Evolutionary conservation across 2,797 vertebrate species (phyloP), one percentile per base, ranked within the genome.

Genomic region (Eospalax fontanierii): DNA sequence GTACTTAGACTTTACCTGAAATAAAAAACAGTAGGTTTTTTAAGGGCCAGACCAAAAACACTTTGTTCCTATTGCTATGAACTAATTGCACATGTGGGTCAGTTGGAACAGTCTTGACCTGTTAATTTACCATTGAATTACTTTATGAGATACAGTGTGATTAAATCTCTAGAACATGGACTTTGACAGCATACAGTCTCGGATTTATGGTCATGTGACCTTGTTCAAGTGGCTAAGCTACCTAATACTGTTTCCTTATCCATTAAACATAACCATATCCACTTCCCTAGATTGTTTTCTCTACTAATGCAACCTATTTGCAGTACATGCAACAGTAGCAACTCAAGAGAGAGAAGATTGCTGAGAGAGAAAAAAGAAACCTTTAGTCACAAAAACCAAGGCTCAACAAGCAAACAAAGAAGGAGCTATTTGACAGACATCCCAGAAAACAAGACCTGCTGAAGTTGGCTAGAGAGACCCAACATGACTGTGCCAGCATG

Each of bases 181-280:
- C 82, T 94, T 93, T 93, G 95, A 94, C 70, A 91, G 65, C 33
- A 26, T 79, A 61, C 12, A 76, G 30, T 73, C 76, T 57, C 68
- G 57, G n/a, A 54, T 91, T 35, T 93, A 59, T 38, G 65, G 33
- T 12, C 30, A 78, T 70, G 22, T 46, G 19, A 80, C 43, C 14
- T 91, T 54, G 22, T 68, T 80, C 22, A 76, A 75, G 87, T 85
- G 70, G 50, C 66, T 89, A 73, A 35, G 35, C 66, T 81, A 38
- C 26, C 14, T 57, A 74, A 63, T 33, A 22, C n/a, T 79, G n/a
- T 61, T 91, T 76, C 40, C 66, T 92, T 21, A 83, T 70, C 38
- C 79, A 54, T 43, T 81, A 93, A 87, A 81, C 30, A 80, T 59
- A 75, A 63, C 22, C 46, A 61, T 26, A 75, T 66, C 43, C 40